Conservation (phyloP, 1,140 invertebrate genomes). For the Rhagoletis pomonella region DNA sequence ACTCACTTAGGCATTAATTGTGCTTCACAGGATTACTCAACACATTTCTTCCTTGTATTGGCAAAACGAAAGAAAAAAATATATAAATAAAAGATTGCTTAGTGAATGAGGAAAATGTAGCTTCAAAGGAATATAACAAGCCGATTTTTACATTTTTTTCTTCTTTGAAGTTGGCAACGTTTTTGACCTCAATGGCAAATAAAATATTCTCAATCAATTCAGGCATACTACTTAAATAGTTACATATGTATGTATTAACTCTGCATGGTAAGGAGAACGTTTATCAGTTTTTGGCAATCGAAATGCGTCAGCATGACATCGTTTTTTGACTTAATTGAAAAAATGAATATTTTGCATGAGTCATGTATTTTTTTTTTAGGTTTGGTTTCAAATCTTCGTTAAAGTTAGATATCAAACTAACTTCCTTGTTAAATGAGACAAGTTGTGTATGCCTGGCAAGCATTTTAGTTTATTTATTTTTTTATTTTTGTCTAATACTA, state of each 20-base stretch:
- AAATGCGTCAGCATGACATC: slow-evolving; percentile 33
- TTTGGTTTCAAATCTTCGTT: neutral
- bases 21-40: neutral
- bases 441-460: neutral
- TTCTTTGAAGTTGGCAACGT: neutral
- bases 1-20: slow-evolving; percentile 43
- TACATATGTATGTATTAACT: neutral
- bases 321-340: neutral
- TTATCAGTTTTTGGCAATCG: slow-evolving; percentile 30
- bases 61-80: slow-evolving; percentile 6
- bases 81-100: neutral
- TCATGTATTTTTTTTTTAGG: neutral
- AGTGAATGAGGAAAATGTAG: neutral
- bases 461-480: neutral
- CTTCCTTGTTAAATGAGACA: neutral
- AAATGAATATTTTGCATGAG: neutral
- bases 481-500: neutral
- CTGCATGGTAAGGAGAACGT: too few relatives aligned
- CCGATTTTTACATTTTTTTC: neutral
- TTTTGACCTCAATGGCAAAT: neutral
- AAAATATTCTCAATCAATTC: neutral
- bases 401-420: neutral
- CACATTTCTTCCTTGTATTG: neutral
- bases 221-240: too few relatives aligned
- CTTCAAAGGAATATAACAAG: neutral